These are phyloP conservation scores for Cosmorhoe ocellata DNA, from an alignment of 2,888 invertebrate species.

Conservation along the genomic window DNA sequence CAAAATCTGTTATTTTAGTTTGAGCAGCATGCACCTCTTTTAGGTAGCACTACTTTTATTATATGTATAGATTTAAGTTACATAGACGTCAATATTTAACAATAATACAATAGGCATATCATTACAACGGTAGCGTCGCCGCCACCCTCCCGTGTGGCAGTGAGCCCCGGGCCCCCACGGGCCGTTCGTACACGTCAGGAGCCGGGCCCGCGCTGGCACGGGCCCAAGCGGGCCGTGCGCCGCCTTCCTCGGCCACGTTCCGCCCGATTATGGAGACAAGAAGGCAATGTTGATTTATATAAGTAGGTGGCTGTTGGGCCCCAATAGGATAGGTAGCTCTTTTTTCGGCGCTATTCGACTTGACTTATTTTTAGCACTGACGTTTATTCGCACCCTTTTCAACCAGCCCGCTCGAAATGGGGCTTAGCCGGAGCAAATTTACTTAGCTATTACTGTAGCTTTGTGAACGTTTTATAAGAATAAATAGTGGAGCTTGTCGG, in stretches of 20 bases:
- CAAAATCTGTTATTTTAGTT: too few relatives aligned
- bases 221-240: slow-evolving; percentile 13
- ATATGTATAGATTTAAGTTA: too few relatives aligned
- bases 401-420: too few relatives aligned
- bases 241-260: slow-evolving; percentile 1
- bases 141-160: neutral
- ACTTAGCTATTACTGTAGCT: too few relatives aligned
- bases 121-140: slow-evolving; percentile 1
- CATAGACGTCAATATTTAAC: too few relatives aligned
- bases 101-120: neutral
- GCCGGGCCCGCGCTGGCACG: slow-evolving; percentile 15
- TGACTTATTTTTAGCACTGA: too few relatives aligned
- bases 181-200: slow-evolving; percentile 16
- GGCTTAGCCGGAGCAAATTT: too few relatives aligned
- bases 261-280: slow-evolving; percentile 12
- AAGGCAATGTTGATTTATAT: slow-evolving; percentile 11
- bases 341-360: neutral
- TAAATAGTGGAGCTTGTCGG: too few relatives aligned
- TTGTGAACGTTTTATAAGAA: too few relatives aligned
- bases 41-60: too few relatives aligned
- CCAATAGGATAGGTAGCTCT: slow-evolving; percentile 10
- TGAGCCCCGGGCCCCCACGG: slow-evolving; percentile 1
- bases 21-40: too few relatives aligned
- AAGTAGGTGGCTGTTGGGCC: slow-evolving; percentile 3
- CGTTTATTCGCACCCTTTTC: too few relatives aligned